phyloP scores from a whole-genome alignment of 2,113 vertebrate species.

The Setophaga coronata region DNA sequence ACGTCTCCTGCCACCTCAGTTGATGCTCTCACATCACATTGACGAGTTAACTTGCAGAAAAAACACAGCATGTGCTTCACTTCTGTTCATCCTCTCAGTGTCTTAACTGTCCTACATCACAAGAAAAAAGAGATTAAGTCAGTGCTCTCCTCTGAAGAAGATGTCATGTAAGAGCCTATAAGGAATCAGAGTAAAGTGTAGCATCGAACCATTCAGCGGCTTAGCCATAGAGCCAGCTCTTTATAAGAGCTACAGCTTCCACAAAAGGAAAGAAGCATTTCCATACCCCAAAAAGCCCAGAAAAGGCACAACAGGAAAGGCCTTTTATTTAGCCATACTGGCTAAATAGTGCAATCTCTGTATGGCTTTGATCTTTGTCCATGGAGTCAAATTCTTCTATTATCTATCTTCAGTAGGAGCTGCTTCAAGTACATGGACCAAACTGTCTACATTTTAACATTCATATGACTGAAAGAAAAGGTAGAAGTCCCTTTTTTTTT shows the following conservation, averaged over 20 bases:
- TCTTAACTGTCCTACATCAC: slow-evolving; percentile 11
- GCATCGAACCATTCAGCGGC: not conserved
- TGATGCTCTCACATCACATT: not conserved
- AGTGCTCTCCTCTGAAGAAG: not conserved
- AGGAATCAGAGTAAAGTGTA: not conserved
- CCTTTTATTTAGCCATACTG: not conserved
- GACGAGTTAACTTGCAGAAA: not conserved
- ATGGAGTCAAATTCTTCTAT: not conserved
- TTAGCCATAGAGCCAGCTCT: not conserved
- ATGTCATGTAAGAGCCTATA: not conserved
- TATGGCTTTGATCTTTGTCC: not conserved
- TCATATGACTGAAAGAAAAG: not conserved
- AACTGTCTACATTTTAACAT: not conserved
- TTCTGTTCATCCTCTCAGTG: not conserved
- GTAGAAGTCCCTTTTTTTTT: not conserved
- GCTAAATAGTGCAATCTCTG: not conserved
- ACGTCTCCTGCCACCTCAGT: not conserved
- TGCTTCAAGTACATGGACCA: not conserved
- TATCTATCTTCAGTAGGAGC: not conserved
- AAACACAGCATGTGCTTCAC: not conserved
- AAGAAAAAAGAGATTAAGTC: not conserved
- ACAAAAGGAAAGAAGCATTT: not conserved
- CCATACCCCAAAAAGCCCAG: not conserved
- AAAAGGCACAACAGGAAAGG: not conserved
- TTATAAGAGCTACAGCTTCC: not conserved